Base-by-base conservation (phyloP, 92 coral and sea anemone genomes). In the Muricea muricata region DNA sequence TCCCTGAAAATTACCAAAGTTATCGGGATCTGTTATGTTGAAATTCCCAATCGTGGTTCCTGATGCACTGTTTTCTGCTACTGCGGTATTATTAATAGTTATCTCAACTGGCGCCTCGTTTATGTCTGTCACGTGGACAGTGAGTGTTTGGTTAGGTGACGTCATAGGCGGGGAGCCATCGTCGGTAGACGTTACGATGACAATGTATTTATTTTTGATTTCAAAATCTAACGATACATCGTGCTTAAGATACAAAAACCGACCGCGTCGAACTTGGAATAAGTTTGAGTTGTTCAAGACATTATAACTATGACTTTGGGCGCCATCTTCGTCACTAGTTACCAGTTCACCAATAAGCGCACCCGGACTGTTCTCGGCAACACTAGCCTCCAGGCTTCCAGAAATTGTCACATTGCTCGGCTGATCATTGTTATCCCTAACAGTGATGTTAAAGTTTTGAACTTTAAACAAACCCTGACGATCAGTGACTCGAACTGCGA, bases 81-180 rank as follows among this genome's bases (percentile, higher is more conserved):
- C 87, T 26, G n/a, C 73, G 1, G 72, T 20, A 57, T 88, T 75
- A 21, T 89, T 72, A 11, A 96, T 85, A 0, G 79, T 17, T 33
- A 96, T 92, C 73, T 84, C 87, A n/a, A 93, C 89, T 39, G 99
- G 99, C 56, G 74, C 74, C 82, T 96, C 99, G 82, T 94, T 96
- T 68, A 88, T 90, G 75, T 96, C 99, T 13, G 83, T 86, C 18
- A 96, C 86, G 94, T 96, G 76, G 25, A 67, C 37, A 73, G 6
- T 47, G 15, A 78, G 34, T 63, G 78, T 45, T 63, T 60, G 67
- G 25, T 54, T 18, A 12, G 58, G 17, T 31, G 69, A 78, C 55
- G 73, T 86, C 85, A 88, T 14, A 65, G 79, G 78, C 23, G 99
- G 99, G 20, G 46, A 40, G 2, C 99, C 99, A 74, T 63, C 69